Percentiles rank a stretch among this genome's conserved stretches.
Conservation (phyloP, 2,888 invertebrate species). For the Leptopilina syphax region DNA sequence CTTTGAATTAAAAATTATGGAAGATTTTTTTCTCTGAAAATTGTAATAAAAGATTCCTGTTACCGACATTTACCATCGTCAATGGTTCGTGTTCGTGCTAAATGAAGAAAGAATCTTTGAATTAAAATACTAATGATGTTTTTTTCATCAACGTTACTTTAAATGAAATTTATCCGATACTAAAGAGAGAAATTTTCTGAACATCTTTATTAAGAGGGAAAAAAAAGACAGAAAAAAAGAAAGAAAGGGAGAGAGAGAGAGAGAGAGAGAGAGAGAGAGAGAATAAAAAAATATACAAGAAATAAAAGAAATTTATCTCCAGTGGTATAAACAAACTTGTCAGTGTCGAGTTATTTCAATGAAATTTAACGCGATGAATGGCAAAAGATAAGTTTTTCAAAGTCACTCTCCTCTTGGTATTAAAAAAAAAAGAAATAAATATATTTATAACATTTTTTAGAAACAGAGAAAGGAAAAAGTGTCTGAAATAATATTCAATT, state of each 20-base stretch:
- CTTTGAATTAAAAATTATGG: constrained; percentile 13
- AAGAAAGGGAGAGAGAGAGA: no score
- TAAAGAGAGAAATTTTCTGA: neutral
- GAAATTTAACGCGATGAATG: constrained; percentile 39
- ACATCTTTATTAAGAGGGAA: neutral
- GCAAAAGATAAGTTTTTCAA: constrained; percentile 35
- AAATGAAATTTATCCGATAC: constrained; percentile 4
- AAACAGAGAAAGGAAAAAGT: constrained; percentile 3
- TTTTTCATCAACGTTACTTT: neutral
- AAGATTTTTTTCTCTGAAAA: neutral
- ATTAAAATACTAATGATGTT: constrained; percentile 1
- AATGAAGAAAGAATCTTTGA: neutral
- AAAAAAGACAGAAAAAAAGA: no score
- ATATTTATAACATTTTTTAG: neutral
- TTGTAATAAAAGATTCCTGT: constrained; percentile 9
- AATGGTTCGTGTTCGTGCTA: constrained; percentile 15
- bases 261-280: no score
- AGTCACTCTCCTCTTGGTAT: no score
- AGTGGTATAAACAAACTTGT: constrained; percentile 29
- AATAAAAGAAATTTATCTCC: neutral
- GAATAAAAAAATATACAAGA: neutral
- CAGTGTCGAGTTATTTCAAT: constrained; percentile 34
- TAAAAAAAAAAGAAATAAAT: neutral
- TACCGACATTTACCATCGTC: constrained; percentile 31
- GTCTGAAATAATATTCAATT: constrained; percentile 21